phyloP scores from a whole-genome alignment of 2,888 invertebrate genomes.

The Dicyrtoma fusca region DNA sequence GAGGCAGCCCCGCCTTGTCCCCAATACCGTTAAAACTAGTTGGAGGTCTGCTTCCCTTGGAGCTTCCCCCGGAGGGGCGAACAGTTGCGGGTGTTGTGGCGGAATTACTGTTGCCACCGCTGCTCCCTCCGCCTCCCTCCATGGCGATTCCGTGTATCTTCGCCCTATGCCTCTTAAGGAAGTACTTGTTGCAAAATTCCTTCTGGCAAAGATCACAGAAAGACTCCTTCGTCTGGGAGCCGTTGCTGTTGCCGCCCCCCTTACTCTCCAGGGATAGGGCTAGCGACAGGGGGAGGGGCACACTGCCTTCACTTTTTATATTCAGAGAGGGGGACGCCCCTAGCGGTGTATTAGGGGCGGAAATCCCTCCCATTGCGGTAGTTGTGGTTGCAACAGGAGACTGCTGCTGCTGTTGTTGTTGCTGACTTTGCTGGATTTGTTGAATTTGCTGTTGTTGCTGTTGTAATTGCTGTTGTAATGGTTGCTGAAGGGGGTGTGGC shows the following conservation, averaged over 20 bases:
- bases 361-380: not conserved
- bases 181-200: constrained; percentile 73
- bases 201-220: constrained; percentile 74
- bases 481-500: constrained; percentile 36
- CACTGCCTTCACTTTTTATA: constrained; percentile 20
- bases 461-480: constrained; percentile 27
- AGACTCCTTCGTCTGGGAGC: constrained; percentile 59
- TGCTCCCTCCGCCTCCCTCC: constrained; percentile 30
- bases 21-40: constrained; percentile 5
- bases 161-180: constrained; percentile 71
- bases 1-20: not conserved
- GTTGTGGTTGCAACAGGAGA: not conserved
- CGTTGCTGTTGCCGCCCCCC: constrained; percentile 62
- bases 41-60: not conserved
- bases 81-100: not conserved
- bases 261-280: constrained; percentile 68
- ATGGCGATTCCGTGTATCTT: constrained; percentile 67
- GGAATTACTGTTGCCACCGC: constrained; percentile 3
- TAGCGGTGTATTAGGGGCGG: constrained; percentile 36
- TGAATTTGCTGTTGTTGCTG: not conserved
- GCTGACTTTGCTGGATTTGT: not conserved
- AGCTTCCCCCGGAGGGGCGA: not conserved
- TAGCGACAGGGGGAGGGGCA: constrained; percentile 29
- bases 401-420: not conserved
- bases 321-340: constrained; percentile 13